Base-by-base conservation (phyloP, 2,888 invertebrate genomes). In the Morpho achilles region DNA sequence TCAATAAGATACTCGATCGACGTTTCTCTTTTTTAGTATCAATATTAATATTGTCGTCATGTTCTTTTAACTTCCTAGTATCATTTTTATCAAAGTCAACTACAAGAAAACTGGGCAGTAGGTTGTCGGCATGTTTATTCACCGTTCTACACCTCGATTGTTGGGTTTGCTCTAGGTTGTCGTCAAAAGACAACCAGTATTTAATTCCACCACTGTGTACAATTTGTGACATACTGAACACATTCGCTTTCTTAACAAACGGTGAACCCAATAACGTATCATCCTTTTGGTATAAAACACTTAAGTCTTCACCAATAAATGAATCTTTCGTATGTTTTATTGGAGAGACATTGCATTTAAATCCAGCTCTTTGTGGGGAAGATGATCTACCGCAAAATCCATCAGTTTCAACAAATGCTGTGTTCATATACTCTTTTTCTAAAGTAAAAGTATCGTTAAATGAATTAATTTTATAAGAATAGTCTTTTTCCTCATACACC, bases 131-230 rank as follows among this genome's bases (percentile, higher is more conserved):
- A 64, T 66, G 56, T 69, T 72, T 62, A 57, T 76, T 4, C 45
- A 53, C 23, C 50, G 58, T 50, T 60, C 69, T 58, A 40, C 50
- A 52, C 3, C 44, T 45, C 5, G 57, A 69, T 56, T 59, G 67
- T 0, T 73, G 69, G 3, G 10, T 43, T 5, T 64, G 60, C n/a
- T 49, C 43, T 43, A 77, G 69, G 2, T 55, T 71, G 9, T 87
- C 84, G 47, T 90, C 87, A 56, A 91, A 91, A 0, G 89, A 90
- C 0, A 91, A 43, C 91, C 91, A 91, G 49, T 87, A 91, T 64
- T 89, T 91, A 0, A 89, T 70, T 0, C 91, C 91, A 0, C 90
- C 88, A 0, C 71, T 76, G 45, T 86, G 79, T 50, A 76, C 79
- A 0, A 77, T 87, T 46, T 84, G 89, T 0, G 87, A 86, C 86